Conservation (phyloP, 2,888 invertebrate genomes). For the Clitarchus hookeri region DNA sequence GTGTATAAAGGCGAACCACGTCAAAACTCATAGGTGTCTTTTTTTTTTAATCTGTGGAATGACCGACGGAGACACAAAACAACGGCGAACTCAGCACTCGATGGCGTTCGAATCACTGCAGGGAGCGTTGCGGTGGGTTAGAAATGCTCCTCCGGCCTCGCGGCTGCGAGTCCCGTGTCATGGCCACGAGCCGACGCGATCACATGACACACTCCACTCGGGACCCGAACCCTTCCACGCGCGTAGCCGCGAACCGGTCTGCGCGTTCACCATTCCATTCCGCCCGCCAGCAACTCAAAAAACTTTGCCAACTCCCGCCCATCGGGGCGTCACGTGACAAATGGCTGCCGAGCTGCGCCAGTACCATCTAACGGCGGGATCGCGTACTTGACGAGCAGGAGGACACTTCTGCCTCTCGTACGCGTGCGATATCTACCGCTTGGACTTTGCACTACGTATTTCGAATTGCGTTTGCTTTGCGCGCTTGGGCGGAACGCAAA, state of each 20-base stretch:
- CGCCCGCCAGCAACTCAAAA: neutral
- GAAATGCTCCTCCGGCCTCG: neutral
- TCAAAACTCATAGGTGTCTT: neutral
- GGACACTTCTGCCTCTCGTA: neutral
- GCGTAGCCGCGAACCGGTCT: constrained; percentile 8
- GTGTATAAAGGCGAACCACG: neutral
- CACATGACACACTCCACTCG: neutral
- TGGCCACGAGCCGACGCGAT: neutral
- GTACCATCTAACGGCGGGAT: neutral
- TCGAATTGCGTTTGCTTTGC: too few relatives aligned
- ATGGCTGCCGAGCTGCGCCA: neutral
- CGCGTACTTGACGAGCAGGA: neutral
- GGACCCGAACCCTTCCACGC: neutral
- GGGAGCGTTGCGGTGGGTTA: too few relatives aligned
- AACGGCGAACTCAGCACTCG: neutral
- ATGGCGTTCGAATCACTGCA: neutral
- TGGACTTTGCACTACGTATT: neutral
- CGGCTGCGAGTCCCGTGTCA: neutral
- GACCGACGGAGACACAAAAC: neutral
- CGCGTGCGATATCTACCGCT: neutral
- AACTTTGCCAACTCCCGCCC: constrained; percentile 25
- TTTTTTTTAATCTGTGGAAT: neutral
- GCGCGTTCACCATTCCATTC: neutral
- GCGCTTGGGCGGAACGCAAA: too few relatives aligned
- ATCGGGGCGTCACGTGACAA: neutral